These are phyloP conservation scores for Catagonus wagneri DNA, from an alignment of 2,113 vertebrate genomes.

Conservation along the genomic window DNA sequence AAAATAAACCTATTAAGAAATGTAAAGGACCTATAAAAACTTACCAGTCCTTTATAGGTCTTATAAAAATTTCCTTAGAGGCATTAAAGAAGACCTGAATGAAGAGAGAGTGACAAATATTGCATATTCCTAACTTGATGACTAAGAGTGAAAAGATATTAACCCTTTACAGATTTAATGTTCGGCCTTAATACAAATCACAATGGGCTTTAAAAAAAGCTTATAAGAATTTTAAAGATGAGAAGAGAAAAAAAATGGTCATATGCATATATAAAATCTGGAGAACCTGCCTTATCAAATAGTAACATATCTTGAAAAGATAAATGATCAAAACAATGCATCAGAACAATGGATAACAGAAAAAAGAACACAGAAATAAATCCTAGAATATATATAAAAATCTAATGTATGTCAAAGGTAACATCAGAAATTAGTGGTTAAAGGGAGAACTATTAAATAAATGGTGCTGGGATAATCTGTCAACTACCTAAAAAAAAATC, in stretches of 20 bases:
- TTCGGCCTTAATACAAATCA: slow-evolving; percentile 39
- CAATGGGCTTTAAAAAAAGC: background rate
- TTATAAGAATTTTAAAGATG: slow-evolving; percentile 14
- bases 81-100: background rate
- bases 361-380: slow-evolving; percentile 9
- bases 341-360: background rate
- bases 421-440: background rate
- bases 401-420: background rate
- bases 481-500: slow-evolving; percentile 16
- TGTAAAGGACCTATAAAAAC: slow-evolving; percentile 3
- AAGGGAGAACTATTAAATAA: slow-evolving; percentile 18
- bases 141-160: slow-evolving; percentile 44
- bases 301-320: slow-evolving; percentile 14
- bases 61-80: background rate
- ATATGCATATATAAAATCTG: background rate
- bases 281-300: slow-evolving; percentile 25
- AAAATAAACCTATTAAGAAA: background rate
- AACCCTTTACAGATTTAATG: slow-evolving; percentile 26
- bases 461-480: background rate
- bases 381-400: background rate
- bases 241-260: background rate
- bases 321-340: slow-evolving; percentile 9
- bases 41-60: background rate
- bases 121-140: background rate
- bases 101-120: background rate